Evolutionary conservation across 2,113 vertebrate genomes (phyloP), one percentile per base, ranked within the genome.

Genomic region (Sceloporus tristichus): DNA sequence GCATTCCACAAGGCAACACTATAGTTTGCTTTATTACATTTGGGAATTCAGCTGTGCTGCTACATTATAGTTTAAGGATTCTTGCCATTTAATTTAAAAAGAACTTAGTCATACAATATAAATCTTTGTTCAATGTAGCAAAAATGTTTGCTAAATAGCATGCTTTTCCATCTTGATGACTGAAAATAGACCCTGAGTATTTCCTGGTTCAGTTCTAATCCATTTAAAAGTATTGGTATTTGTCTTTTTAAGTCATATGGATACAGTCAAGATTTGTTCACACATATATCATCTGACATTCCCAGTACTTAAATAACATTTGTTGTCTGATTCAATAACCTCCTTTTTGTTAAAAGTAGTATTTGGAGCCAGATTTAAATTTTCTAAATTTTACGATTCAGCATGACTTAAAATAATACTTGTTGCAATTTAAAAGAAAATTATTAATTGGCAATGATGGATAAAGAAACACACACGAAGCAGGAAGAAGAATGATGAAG

Each of bases 11-110:
- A 5, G 74, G 73, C 48, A 89, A 82, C 85, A 78, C 54, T 8
- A 65, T 38, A 81, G 91, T 85, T 95, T 93, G 68, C 66, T 89
- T 89, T 85, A 84, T 84, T 91, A 84, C 86, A 54, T 75, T 88
- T 27, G 87, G 83, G 83, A 94, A 91, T 76, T 94, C 84, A 91
- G 42, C 62, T 68, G 3, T 87, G 76, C 70, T 86, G 34, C 65
- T 85, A 93, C 93, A 92, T 88, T 90, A 62, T 27, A 91, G 19
- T 79, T 90, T 91, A 90, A 92, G 53, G 66, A 90, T 79, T 16
- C 9, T 23, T 94, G 59, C 1, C 13, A 4, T 92, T 92, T 90
- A 89, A 88, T 88, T 90, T 90, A 48, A 91, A 93, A 94, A 90
- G 62, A 88, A 92, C 40, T 79, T 1, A 1, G 76, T 91, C 38